These are phyloP conservation scores for Eubucco bourcierii DNA, from an alignment of 2,113 vertebrate species.

Conservation along the genomic window DNA sequence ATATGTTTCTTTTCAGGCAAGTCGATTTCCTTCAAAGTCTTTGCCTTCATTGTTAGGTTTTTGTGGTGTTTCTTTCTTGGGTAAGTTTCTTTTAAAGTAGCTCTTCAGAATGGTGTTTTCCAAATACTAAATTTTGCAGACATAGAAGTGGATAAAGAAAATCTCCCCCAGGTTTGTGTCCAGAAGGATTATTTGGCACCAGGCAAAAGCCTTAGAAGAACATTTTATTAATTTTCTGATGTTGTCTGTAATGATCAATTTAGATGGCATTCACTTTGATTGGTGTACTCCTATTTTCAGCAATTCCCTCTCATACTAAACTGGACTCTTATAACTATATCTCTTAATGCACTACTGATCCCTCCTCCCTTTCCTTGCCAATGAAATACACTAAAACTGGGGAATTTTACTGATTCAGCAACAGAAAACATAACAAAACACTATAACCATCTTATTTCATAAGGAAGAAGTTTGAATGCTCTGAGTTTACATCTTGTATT, in stretches of 20 bases:
- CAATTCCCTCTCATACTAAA: neutral
- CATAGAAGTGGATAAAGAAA: neutral
- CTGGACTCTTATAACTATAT: neutral
- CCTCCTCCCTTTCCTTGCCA: neutral
- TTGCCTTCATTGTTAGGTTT: neutral
- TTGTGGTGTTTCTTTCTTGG: neutral
- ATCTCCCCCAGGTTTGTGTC: neutral
- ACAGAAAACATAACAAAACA: neutral
- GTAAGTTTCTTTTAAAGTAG: neutral
- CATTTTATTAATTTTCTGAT: neutral
- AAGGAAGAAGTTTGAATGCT: neutral
- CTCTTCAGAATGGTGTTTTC: neutral
- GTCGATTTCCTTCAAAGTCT: neutral
- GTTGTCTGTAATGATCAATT: neutral
- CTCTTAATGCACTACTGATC: neutral
- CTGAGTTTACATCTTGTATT: constrained; percentile 2
- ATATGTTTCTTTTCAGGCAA: neutral
- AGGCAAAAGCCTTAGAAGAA: neutral
- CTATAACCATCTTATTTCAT: neutral
- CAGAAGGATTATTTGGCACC: neutral
- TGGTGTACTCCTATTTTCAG: neutral
- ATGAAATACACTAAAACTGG: neutral
- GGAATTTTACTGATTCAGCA: neutral
- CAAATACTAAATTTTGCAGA: neutral
- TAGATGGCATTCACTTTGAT: neutral